Evolutionary conservation across 2,888 invertebrate genomes (phyloP).

Genomic region (Cosmopolites sordidus): DNA sequence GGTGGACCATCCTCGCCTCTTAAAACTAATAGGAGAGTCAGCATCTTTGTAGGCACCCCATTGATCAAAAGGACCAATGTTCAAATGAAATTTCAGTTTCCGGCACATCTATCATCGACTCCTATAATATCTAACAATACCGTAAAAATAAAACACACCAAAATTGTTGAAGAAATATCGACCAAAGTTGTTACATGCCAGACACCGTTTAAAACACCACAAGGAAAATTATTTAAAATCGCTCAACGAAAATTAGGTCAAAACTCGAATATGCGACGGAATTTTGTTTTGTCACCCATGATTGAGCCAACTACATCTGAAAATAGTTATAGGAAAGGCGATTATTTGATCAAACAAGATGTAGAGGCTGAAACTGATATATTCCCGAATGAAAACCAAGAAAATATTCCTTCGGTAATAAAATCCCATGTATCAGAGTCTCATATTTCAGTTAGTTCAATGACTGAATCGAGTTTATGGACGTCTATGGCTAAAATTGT

Average conservation of each 20-base stretch:
- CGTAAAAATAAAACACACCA: slow-evolving; percentile 9
- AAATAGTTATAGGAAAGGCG: too few relatives aligned
- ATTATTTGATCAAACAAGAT: too few relatives aligned
- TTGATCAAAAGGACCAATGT: slow-evolving; percentile 22
- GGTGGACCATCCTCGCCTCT: not conserved
- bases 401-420: not conserved
- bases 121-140: slow-evolving; percentile 18
- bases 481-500: slow-evolving; percentile 35
- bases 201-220: slow-evolving; percentile 23
- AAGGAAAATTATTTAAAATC: slow-evolving; percentile 4
- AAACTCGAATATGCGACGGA: not conserved
- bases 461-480: slow-evolving; percentile 31
- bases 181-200: slow-evolving; percentile 7
- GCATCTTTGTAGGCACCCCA: slow-evolving; percentile 27
- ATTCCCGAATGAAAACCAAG: not conserved
- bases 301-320: not conserved
- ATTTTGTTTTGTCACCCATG: not conserved
- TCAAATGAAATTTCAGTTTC: slow-evolving; percentile 25
- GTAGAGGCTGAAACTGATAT: too few relatives aligned
- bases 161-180: slow-evolving; percentile 13
- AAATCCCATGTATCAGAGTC: slow-evolving; percentile 4
- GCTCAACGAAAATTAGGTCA: not conserved
- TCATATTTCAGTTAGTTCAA: slow-evolving; percentile 15
- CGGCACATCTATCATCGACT: slow-evolving; percentile 29
- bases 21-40: slow-evolving; percentile 19